These are phyloP conservation scores for Hydrocynus forskahlii DNA, from an alignment of 2,797 vertebrate genomes.

Conservation along the genomic window DNA sequence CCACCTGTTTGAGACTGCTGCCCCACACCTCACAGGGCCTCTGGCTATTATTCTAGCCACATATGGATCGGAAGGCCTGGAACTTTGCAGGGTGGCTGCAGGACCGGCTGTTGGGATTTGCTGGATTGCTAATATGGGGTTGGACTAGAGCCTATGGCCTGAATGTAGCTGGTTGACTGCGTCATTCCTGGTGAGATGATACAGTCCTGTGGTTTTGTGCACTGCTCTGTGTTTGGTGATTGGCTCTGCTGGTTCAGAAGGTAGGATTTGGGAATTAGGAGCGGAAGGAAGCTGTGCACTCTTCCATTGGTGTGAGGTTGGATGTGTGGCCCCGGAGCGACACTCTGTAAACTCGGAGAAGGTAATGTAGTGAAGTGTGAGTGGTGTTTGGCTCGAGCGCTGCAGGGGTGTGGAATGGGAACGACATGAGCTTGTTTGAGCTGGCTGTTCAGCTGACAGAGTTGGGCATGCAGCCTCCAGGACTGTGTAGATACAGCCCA, in stretches of 20 bases:
- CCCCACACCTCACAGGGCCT: neutral
- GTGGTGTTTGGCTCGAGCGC: slow-evolving; percentile 33
- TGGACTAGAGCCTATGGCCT: neutral
- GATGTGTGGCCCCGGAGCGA: neutral
- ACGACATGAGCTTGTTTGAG: slow-evolving; percentile 40
- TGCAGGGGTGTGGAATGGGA: slow-evolving; percentile 40
- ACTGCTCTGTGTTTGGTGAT: slow-evolving; percentile 27
- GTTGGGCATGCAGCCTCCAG: slow-evolving; percentile 2
- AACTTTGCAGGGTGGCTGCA: neutral
- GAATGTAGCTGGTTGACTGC: neutral
- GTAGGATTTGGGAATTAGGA: slow-evolving; percentile 23
- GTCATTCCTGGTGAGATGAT: slow-evolving; percentile 7
- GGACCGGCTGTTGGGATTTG: neutral
- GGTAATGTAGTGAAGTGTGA: slow-evolving; percentile 33
- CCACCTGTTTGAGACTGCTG: neutral
- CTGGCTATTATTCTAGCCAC: neutral
- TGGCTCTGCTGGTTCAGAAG: slow-evolving; percentile 6
- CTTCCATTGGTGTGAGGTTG: slow-evolving; percentile 6
- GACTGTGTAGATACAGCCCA: neutral
- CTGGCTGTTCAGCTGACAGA: slow-evolving; percentile 36
- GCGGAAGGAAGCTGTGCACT: neutral
- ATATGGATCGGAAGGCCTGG: neutral
- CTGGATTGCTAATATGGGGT: neutral
- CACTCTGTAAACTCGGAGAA: slow-evolving; percentile 31
- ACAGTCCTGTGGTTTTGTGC: slow-evolving; percentile 1